Conservation (phyloP, 2,888 invertebrate species). For the Neoscelio sp. region DNA sequence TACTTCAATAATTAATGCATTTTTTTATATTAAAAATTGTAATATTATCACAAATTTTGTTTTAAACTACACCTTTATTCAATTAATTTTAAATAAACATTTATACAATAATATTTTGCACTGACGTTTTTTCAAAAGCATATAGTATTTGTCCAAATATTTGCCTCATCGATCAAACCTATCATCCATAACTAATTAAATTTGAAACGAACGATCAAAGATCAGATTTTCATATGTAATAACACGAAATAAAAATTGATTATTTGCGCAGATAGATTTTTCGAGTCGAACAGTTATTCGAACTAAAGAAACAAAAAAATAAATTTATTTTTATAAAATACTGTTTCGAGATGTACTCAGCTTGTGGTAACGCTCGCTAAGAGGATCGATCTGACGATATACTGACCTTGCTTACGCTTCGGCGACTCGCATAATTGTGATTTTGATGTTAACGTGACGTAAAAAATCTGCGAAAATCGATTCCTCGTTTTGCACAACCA, state of each 20-base stretch:
- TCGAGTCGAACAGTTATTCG: too few species aligned
- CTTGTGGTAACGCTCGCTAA: slow-evolving; percentile 50
- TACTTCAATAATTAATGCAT: too few species aligned
- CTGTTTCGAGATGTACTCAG: slow-evolving; percentile 38
- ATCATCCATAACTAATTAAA: not conserved
- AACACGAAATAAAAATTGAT: not conserved
- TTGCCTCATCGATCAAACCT: not conserved
- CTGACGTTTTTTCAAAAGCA: too few species aligned
- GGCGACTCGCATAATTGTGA: slow-evolving; percentile 59
- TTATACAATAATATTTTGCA: too few species aligned
- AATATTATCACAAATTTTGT: too few species aligned
- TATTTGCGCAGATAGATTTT: not conserved
- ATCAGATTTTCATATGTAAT: not conserved
- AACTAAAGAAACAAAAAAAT: not conserved
- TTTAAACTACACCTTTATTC: too few species aligned
- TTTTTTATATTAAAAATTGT: too few species aligned
- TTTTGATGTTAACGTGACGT: slow-evolving; percentile 60
- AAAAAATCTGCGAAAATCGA: slow-evolving; percentile 59
- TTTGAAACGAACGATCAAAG: not conserved
- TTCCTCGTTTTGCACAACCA: slow-evolving; percentile 14
- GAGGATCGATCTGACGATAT: slow-evolving; percentile 53
- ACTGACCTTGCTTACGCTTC: slow-evolving; percentile 64
- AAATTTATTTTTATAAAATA: slow-evolving; percentile 41
- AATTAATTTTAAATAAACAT: too few species aligned
- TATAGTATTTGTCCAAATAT: too few species aligned